Conservation (phyloP, 1,140 invertebrate species). For the Steinernema feltiae region DNA sequence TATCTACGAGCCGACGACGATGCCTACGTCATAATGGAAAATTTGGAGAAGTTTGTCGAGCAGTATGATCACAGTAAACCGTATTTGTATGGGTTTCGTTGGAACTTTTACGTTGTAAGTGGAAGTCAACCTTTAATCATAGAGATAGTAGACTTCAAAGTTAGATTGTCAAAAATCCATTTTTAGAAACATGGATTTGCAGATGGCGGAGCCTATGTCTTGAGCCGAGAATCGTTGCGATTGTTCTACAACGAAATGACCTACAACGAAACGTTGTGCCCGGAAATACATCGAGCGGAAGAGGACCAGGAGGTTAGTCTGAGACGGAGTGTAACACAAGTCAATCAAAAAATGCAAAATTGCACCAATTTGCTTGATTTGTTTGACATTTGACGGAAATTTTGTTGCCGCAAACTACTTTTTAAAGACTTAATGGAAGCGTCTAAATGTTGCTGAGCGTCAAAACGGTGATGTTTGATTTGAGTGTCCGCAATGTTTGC, state of each 20-base stretch:
- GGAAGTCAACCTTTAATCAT: not conserved
- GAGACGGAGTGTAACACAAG: too few relatives aligned
- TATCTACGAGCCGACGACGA: slow-evolving; percentile 59
- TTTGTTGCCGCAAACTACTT: too few relatives aligned
- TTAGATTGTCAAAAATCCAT: slow-evolving; percentile 15
- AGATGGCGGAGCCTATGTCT: slow-evolving; percentile 30
- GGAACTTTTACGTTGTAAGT: slow-evolving; percentile 36
- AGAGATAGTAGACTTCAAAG: too few relatives aligned
- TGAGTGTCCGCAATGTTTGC: too few relatives aligned
- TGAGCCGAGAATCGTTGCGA: slow-evolving; percentile 22
- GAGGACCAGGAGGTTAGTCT: slow-evolving; percentile 36
- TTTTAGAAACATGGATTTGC: slow-evolving; percentile 27
- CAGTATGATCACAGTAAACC: slow-evolving; percentile 38
- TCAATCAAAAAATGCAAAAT: too few relatives aligned
- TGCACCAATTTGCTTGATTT: too few relatives aligned
- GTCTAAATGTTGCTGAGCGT: too few relatives aligned
- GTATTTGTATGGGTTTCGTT: slow-evolving; percentile 31
- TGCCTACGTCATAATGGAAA: slow-evolving; percentile 60
- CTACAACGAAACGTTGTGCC: slow-evolving; percentile 21
- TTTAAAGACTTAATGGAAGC: too few relatives aligned
- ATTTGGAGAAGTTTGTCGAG: slow-evolving; percentile 55
- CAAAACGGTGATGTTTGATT: too few relatives aligned
- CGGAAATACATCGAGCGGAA: slow-evolving; percentile 31
- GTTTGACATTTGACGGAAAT: too few relatives aligned
- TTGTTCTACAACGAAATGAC: slow-evolving; percentile 25